A percentile compares a stretch with the other conserved stretches of the same genome.
These are phyloP conservation scores for Sciaenops ocellatus DNA, from an alignment of 2,797 vertebrate genomes.

Conservation along the genomic window DNA sequence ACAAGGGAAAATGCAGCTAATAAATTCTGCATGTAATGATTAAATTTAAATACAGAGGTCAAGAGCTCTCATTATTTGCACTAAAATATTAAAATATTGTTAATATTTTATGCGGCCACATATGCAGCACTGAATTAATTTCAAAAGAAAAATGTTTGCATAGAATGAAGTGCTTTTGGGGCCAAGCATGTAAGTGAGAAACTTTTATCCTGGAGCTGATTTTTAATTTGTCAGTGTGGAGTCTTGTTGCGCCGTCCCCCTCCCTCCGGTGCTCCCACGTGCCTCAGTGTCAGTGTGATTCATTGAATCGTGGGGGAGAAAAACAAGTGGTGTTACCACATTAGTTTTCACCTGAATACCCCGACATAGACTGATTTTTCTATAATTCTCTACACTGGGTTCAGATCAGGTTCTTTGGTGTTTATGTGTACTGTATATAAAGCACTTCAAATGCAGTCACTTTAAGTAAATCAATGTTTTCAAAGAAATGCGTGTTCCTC, in stretches of 20 bases:
- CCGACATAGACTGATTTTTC: not conserved
- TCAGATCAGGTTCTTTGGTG: not conserved
- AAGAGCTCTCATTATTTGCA: constrained; percentile 82
- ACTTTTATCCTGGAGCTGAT: constrained; percentile 47
- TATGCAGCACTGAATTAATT: constrained; percentile 74
- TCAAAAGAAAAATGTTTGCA: constrained; percentile 73
- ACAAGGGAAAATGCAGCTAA: constrained; percentile 68
- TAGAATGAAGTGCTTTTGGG: constrained; percentile 50
- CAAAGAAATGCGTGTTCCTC: not conserved
- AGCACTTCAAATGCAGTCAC: not conserved
- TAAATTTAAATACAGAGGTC: constrained; percentile 85
- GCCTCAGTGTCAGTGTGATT: constrained; percentile 35
- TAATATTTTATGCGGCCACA: constrained; percentile 82
- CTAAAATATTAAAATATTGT: constrained; percentile 83
- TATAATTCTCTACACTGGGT: not conserved
- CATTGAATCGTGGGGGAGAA: not conserved
- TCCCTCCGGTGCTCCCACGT: constrained; percentile 13
- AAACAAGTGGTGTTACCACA: constrained; percentile 1
- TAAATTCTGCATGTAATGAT: constrained; percentile 83
- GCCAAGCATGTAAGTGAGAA: constrained; percentile 41
- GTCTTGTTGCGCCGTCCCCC: not conserved
- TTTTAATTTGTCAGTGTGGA: constrained; percentile 27
- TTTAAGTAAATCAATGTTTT: constrained; percentile 9
- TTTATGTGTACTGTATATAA: not conserved
- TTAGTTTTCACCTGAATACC: constrained; percentile 14